Evolutionary conservation across 2,888 invertebrate genomes (phyloP).

Genomic region (Rhagophthalmus giganteus): DNA sequence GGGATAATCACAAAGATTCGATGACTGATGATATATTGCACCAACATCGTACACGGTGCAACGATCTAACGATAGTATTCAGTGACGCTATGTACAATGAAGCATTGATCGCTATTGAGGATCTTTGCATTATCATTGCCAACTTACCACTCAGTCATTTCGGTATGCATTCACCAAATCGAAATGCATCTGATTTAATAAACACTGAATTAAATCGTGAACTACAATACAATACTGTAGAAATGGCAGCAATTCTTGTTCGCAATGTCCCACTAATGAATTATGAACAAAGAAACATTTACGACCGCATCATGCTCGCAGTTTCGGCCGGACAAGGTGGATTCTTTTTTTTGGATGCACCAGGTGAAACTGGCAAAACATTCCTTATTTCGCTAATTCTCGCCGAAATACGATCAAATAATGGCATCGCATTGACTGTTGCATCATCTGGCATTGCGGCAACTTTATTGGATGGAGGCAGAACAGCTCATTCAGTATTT

Average conservation of each 20-base stretch:
- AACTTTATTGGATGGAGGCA: conserved; percentile 48
- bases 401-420: conserved; percentile 3
- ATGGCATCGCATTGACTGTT: conserved; percentile 18
- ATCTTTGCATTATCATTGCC: conserved; percentile 34
- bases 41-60: conserved; percentile 36
- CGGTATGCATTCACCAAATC: neutral
- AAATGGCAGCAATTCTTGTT: too few species aligned
- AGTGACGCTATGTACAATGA: conserved; percentile 37
- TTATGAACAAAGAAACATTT: conserved; percentile 29
- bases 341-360: too few species aligned
- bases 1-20: conserved; percentile 37
- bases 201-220: conserved; percentile 26
- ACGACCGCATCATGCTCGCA: too few species aligned
- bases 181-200: neutral
- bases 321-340: too few species aligned
- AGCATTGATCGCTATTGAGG: conserved; percentile 40
- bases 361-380: too few species aligned
- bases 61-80: conserved; percentile 27
- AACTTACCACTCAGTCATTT: conserved; percentile 1
- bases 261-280: conserved; percentile 31
- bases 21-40: conserved; percentile 40
- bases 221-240: conserved; percentile 24
- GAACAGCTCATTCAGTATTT: conserved; percentile 6
- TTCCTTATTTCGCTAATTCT: too few species aligned
- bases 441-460: conserved; percentile 49